Percentiles rank a stretch among this genome's conserved stretches.
phyloP scores from a whole-genome alignment of 2,113 vertebrate genomes.

The Lepus americanus region DNA sequence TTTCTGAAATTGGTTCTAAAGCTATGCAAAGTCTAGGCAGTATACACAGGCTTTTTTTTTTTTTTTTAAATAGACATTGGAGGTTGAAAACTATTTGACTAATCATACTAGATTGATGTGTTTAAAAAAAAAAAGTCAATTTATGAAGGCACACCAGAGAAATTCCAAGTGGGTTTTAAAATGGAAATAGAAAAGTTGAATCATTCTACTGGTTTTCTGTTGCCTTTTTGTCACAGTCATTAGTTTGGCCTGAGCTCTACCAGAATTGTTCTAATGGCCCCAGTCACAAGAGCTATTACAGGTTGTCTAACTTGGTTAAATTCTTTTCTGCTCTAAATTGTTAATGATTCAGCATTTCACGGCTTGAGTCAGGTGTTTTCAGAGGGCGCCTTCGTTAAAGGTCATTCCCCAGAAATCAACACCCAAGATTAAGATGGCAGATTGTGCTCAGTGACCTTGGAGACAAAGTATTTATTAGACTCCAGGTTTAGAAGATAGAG shows the following conservation, averaged over 20 bases:
- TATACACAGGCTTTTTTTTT: background rate
- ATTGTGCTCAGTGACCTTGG: slow-evolving; percentile 17
- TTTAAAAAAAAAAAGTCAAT: background rate
- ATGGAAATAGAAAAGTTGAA: slow-evolving; percentile 55
- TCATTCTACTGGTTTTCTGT: slow-evolving; percentile 37
- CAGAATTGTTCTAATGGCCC: slow-evolving; percentile 85
- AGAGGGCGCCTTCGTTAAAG: slow-evolving; percentile 82
- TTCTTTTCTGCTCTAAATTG: slow-evolving; percentile 85
- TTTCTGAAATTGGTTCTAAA: background rate
- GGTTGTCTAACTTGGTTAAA: slow-evolving; percentile 88
- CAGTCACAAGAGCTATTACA: slow-evolving; percentile 85
- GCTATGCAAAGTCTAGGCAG: background rate
- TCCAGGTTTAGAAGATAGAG: background rate
- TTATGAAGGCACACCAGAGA: slow-evolving; percentile 40
- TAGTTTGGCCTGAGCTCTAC: slow-evolving; percentile 67
- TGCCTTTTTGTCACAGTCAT: slow-evolving; percentile 63
- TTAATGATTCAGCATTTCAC: slow-evolving; percentile 81
- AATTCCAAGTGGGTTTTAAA: slow-evolving; percentile 68
- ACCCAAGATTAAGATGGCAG: background rate
- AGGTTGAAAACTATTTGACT: slow-evolving; percentile 39
- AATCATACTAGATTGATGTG: slow-evolving; percentile 63
- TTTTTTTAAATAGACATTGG: background rate
- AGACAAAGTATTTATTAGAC: background rate
- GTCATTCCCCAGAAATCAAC: slow-evolving; percentile 71
- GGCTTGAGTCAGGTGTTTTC: slow-evolving; percentile 73